Percentiles rank a stretch among this genome's conserved stretches.
These are phyloP conservation scores for Synanthedon vespiformis DNA, from an alignment of 2,888 invertebrate species.

Conservation along the genomic window DNA sequence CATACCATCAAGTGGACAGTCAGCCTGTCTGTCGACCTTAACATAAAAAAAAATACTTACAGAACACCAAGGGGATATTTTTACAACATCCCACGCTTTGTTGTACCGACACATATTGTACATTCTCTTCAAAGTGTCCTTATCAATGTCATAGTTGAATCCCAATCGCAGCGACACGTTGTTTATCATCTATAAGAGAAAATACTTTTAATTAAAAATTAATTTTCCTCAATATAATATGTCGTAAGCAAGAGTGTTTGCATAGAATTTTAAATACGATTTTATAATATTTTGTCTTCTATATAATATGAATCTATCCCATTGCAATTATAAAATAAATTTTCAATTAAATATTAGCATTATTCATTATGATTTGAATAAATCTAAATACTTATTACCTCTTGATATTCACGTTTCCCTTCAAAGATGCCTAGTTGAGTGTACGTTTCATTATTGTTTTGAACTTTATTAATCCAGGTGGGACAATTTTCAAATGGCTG, in stretches of 20 bases:
- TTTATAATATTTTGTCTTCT: too few species aligned
- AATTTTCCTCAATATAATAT: too few species aligned
- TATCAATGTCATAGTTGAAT: slow-evolving; percentile 69
- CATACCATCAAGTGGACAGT: too few species aligned
- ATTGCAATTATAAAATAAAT: too few species aligned
- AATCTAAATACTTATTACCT: slow-evolving; percentile 27
- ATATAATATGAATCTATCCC: too few species aligned
- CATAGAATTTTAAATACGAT: too few species aligned
- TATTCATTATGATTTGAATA: too few species aligned
- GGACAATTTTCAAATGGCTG: slow-evolving; percentile 76
- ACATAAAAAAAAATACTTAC: slow-evolving; percentile 62
- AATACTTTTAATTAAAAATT: not conserved
- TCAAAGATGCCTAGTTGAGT: slow-evolving; percentile 46
- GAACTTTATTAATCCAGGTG: slow-evolving; percentile 67
- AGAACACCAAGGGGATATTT: slow-evolving; percentile 82
- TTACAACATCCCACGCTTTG: slow-evolving; percentile 79
- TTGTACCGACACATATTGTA: slow-evolving; percentile 86
- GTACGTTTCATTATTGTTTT: slow-evolving; percentile 46
- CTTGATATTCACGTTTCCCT: slow-evolving; percentile 47
- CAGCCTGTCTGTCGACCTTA: too few species aligned
- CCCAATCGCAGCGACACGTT: slow-evolving; percentile 76
- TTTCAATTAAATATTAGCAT: too few species aligned
- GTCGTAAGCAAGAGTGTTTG: too few species aligned
- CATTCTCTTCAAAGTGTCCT: slow-evolving; percentile 71
- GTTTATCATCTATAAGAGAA: slow-evolving; percentile 38